phyloP scores from a whole-genome alignment of 2,888 invertebrate genomes.

The Drosophila fulvimacula region DNA sequence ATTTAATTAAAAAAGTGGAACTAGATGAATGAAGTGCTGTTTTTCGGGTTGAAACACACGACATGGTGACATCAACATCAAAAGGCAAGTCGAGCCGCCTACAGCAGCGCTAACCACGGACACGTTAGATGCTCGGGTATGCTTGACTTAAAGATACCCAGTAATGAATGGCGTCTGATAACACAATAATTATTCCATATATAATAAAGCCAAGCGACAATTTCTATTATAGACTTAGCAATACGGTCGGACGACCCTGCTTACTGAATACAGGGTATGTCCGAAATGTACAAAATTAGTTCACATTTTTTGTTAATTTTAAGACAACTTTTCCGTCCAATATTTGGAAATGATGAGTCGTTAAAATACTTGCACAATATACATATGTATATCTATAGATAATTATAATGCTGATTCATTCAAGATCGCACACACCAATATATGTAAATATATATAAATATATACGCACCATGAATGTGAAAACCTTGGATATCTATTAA shows the following conservation, averaged over 20 bases:
- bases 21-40: slow-evolving; percentile 56
- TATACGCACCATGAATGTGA: slow-evolving; percentile 81
- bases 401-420: slow-evolving; percentile 55
- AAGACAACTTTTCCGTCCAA: slow-evolving; percentile 14
- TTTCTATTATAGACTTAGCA: neutral
- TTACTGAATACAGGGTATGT: slow-evolving; percentile 1
- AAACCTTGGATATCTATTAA: slow-evolving; percentile 71
- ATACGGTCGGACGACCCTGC: neutral
- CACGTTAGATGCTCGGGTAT: neutral
- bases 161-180: too few species aligned
- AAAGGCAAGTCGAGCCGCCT: slow-evolving; percentile 52
- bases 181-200: neutral
- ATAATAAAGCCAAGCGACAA: neutral
- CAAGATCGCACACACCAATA: slow-evolving; percentile 46
- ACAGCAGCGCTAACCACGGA: slow-evolving; percentile 48
- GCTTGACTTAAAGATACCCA: neutral
- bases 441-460: slow-evolving; percentile 49
- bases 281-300: neutral
- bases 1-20: slow-evolving; percentile 60
- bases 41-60: slow-evolving; percentile 58
- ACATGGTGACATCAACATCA: slow-evolving; percentile 72
- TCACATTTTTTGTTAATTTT: slow-evolving; percentile 8
- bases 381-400: slow-evolving; percentile 23
- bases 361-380: slow-evolving; percentile 26
- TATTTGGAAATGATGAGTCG: slow-evolving; percentile 66